These are phyloP conservation scores for Chelon labrosus DNA, from an alignment of 2,797 vertebrate species.

Conservation along the genomic window DNA sequence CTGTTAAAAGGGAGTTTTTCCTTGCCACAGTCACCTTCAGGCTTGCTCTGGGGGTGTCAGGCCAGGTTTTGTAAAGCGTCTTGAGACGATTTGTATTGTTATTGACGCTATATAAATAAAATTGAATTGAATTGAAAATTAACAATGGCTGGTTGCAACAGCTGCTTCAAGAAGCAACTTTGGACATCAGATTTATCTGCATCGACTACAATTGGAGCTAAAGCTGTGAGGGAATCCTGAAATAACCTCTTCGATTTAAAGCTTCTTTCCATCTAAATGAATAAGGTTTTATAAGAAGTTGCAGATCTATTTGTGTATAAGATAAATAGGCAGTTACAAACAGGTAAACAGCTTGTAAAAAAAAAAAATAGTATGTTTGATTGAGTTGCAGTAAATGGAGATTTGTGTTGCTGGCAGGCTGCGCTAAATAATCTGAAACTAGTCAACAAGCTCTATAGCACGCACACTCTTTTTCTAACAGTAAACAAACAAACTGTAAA, in stretches of 20 bases:
- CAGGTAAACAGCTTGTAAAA: conserved; percentile 25
- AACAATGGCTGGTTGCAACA: neutral
- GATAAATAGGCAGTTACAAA: conserved; percentile 8
- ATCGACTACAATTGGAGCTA: neutral
- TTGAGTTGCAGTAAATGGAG: conserved; percentile 29
- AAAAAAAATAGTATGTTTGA: conserved; percentile 29
- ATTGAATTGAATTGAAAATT: no score
- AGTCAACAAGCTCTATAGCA: conserved; percentile 22
- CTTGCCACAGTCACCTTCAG: no score
- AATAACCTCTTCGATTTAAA: neutral
- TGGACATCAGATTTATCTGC: neutral
- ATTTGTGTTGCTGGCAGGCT: conserved; percentile 24
- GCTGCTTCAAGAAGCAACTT: neutral
- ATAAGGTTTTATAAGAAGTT: neutral
- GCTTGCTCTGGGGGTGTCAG: no score
- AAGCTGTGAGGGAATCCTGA: no score
- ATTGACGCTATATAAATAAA: no score
- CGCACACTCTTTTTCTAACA: conserved; percentile 38
- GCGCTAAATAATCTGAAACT: conserved; percentile 42
- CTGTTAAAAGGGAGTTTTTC: no score
- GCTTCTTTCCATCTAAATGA: neutral
- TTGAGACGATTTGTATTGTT: no score
- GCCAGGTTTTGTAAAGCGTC: no score
- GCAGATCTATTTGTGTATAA: neutral
- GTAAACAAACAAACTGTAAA: conserved; percentile 54